Evolutionary conservation across 1,140 invertebrate genomes (phyloP).

Genomic region (Drusus annulatus): DNA sequence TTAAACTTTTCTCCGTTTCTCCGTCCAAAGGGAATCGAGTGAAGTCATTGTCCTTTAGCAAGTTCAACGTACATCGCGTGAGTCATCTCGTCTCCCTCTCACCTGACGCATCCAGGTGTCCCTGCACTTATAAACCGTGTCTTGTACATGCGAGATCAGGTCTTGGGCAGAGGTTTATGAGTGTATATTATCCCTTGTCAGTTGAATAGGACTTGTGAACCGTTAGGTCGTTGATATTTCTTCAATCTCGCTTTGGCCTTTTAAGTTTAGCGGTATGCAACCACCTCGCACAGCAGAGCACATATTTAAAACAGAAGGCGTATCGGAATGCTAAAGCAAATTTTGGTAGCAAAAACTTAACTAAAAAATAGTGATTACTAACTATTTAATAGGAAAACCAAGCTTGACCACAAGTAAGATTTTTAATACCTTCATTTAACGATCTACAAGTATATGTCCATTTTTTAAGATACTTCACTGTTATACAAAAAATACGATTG

Average conservation of each 20-base stretch:
- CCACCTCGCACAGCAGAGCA: not conserved
- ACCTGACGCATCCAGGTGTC: conserved; percentile 13
- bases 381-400: no score
- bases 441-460: no score
- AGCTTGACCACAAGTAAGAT: no score
- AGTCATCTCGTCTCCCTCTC: conserved; percentile 11
- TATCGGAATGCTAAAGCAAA: no score
- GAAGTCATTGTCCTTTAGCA: conserved; percentile 22
- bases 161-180: conserved; percentile 1
- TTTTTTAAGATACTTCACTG: no score
- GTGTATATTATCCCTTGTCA: not conserved
- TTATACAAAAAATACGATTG: no score
- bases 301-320: no score
- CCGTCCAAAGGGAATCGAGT: not conserved
- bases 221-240: no score
- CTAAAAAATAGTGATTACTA: no score
- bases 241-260: not conserved
- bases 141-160: not conserved
- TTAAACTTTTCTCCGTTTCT: no score
- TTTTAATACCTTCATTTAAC: no score
- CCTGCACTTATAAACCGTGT: not conserved
- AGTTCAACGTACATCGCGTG: conserved; percentile 30
- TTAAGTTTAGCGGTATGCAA: not conserved
- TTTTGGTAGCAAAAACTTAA: no score
- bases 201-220: not conserved